These are phyloP conservation scores for Phenacoccus solenopsis DNA, from an alignment of 1,140 invertebrate species.

Conservation along the genomic window DNA sequence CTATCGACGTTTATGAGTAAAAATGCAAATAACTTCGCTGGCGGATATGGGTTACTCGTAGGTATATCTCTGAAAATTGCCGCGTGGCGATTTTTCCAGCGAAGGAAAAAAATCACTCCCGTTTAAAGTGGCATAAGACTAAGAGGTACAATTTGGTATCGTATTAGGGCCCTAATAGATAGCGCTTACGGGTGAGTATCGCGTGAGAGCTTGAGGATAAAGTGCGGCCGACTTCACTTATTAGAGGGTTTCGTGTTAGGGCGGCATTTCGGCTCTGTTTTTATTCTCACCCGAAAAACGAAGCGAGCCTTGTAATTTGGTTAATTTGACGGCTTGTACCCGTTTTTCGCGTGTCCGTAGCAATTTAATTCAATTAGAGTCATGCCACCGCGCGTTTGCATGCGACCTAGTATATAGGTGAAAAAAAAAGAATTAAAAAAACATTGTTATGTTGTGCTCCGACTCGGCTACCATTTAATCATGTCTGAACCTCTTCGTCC, in stretches of 20 bases:
- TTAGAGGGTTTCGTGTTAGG: slow-evolving; percentile 12
- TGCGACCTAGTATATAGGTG: not conserved
- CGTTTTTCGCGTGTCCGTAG: slow-evolving; percentile 16
- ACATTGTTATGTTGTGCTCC: not conserved
- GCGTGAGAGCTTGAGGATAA: not conserved
- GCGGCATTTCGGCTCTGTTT: not conserved
- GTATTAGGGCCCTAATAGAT: not conserved
- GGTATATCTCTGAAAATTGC: no score
- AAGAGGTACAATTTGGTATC: not conserved
- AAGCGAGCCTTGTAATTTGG: slow-evolving; percentile 3
- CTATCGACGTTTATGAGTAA: not conserved
- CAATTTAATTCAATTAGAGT: slow-evolving; percentile 17
- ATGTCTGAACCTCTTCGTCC: not conserved
- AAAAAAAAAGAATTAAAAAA: not conserved
- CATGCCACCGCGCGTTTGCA: slow-evolving; percentile 7
- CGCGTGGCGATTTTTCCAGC: no score
- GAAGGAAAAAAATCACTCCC: no score
- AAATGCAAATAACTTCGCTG: not conserved
- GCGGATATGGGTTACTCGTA: not conserved
- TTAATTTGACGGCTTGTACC: slow-evolving; percentile 15
- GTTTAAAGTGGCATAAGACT: not conserved
- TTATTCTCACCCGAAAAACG: not conserved
- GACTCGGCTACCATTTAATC: not conserved
- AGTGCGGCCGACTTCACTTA: slow-evolving; percentile 9
- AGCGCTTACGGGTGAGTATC: not conserved